Conservation (phyloP, 2,113 vertebrate genomes). For the Sminthopsis crassicaudata region DNA sequence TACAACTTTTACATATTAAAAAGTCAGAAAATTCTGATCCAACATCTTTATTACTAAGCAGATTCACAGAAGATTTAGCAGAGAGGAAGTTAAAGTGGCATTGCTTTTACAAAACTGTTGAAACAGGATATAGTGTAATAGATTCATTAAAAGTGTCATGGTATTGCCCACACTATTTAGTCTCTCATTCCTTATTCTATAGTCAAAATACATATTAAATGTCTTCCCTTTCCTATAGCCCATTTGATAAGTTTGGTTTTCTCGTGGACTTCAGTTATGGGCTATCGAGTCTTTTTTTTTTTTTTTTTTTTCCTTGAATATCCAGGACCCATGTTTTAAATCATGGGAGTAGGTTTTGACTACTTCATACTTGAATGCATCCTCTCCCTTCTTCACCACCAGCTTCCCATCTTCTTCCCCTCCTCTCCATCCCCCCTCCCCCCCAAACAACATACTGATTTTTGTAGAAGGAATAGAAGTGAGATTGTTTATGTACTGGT, state of each 20-base stretch:
- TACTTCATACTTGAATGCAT: not conserved
- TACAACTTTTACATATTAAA: not conserved
- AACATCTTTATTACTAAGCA: not conserved
- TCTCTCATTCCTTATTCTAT: not conserved
- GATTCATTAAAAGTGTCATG: not conserved
- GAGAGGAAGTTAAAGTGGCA: not conserved
- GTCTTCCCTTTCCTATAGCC: not conserved
- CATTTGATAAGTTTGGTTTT: not conserved
- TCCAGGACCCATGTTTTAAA: conserved; percentile 18
- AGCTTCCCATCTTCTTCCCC: not conserved
- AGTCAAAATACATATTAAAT: not conserved
- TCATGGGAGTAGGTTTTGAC: not conserved
- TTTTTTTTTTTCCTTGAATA: not conserved
- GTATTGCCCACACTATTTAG: not conserved
- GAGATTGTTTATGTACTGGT: conserved; percentile 58
- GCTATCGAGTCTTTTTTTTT: not conserved
- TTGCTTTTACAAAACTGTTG: not conserved
- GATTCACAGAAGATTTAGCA: not conserved
- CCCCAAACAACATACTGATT: not conserved
- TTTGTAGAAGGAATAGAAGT: not conserved
- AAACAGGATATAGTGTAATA: not conserved
- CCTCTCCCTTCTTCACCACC: accelerated
- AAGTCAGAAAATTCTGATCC: not conserved
- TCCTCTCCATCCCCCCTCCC: not conserved
- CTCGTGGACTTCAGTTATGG: not conserved